A percentile compares a stretch with the other conserved stretches of the same genome.
Evolutionary conservation across 2,888 invertebrate genomes (phyloP).

Genomic region (Biston betularia): DNA sequence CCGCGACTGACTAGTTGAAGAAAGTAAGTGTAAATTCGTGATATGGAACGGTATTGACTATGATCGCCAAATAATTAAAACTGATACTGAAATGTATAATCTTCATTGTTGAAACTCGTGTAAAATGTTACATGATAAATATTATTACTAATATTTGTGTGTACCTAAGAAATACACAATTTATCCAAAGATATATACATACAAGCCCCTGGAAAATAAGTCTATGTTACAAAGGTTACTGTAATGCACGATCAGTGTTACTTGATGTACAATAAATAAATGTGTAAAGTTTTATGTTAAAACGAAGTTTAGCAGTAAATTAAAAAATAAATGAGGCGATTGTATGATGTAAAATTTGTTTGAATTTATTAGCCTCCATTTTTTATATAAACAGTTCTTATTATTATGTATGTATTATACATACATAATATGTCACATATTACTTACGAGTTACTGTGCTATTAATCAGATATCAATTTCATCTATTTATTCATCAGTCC

Average conservation of each 20-base stretch:
- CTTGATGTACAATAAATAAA: slow-evolving; percentile 76
- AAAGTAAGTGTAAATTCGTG: slow-evolving; percentile 82
- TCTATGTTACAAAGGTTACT: slow-evolving; percentile 47
- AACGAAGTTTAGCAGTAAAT: slow-evolving; percentile 74
- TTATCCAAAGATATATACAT: slow-evolving; percentile 64
- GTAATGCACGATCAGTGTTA: slow-evolving; percentile 71
- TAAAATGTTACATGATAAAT: slow-evolving; percentile 70
- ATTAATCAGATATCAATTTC: too few relatives aligned
- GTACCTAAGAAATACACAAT: slow-evolving; percentile 49
- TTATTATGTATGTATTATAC: too few relatives aligned
- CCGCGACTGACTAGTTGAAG: slow-evolving; percentile 85
- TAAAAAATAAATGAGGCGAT: slow-evolving; percentile 80
- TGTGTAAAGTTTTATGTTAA: slow-evolving; percentile 78
- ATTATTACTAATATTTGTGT: slow-evolving; percentile 44
- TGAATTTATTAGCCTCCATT: slow-evolving; percentile 34
- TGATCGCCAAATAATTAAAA: slow-evolving; percentile 84
- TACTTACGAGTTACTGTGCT: too few relatives aligned
- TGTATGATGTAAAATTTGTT: slow-evolving; percentile 69
- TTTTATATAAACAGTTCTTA: too few relatives aligned
- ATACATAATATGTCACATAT: too few relatives aligned
- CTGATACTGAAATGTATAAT: slow-evolving; percentile 66
- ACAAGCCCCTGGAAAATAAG: slow-evolving; percentile 55
- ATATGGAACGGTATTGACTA: slow-evolving; percentile 80
- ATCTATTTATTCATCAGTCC: not conserved
- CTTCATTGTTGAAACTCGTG: slow-evolving; percentile 76